Percentiles rank a stretch among this genome's conserved stretches.
Evolutionary conservation across 2,113 vertebrate genomes (phyloP).

Genomic region (Calonectris borealis): DNA sequence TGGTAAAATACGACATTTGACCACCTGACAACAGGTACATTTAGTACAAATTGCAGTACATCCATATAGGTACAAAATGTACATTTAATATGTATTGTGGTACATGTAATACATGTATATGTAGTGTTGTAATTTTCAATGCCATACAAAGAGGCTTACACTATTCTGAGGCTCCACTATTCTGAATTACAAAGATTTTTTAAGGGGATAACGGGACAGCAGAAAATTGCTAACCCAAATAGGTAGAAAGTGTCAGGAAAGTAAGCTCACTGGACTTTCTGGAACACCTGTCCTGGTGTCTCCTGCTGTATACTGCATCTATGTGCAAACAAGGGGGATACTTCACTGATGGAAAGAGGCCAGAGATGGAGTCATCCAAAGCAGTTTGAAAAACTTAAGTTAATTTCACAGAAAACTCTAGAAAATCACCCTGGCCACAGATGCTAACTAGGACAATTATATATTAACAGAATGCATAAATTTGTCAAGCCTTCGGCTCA

Average conservation of each 20-base stretch:
- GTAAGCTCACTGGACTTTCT: neutral
- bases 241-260: neutral
- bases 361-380: neutral
- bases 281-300: neutral
- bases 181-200: neutral
- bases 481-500: neutral
- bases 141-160: neutral
- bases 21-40: neutral
- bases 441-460: neutral
- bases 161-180: neutral
- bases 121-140: neutral
- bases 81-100: neutral
- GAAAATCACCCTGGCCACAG: neutral
- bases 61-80: neutral
- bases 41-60: neutral
- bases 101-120: neutral
- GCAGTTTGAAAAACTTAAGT: neutral
- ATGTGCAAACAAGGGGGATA: neutral
- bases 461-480: neutral
- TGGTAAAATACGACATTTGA: neutral
- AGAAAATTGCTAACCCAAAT: neutral
- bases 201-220: neutral
- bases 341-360: neutral
- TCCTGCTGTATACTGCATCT: neutral
- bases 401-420: neutral